A percentile compares a stretch with the other conserved stretches of the same genome.
Evolutionary conservation across 2,888 invertebrate genomes (phyloP).

Genomic region (Apodemia zela): DNA sequence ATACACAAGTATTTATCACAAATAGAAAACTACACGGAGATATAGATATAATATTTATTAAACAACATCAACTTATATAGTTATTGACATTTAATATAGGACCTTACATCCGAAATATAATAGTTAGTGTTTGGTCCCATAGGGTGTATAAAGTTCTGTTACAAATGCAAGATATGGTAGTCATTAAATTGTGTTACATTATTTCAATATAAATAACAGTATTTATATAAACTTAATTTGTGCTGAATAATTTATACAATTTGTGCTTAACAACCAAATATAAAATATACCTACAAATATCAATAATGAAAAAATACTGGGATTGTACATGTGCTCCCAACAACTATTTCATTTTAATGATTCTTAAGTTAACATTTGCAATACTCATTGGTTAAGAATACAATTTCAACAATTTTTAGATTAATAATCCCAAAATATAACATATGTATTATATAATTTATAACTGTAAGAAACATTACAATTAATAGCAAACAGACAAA

Average conservation of each 20-base stretch:
- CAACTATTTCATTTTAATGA: slow-evolving; percentile 13
- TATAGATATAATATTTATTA: slow-evolving; percentile 16
- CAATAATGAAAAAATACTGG: slow-evolving; percentile 15
- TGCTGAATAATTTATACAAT: slow-evolving; percentile 27
- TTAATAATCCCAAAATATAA: background rate
- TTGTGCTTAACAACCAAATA: slow-evolving; percentile 36
- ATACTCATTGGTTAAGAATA: background rate
- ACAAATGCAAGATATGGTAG: slow-evolving; percentile 19
- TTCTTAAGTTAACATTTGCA: slow-evolving; percentile 19
- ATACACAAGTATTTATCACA: background rate
- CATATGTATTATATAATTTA: background rate
- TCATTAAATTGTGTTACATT: background rate
- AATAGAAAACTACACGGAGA: background rate
- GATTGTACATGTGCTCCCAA: background rate
- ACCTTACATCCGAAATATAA: slow-evolving; percentile 17
- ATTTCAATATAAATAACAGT: slow-evolving; percentile 14
- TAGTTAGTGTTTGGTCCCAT: slow-evolving; percentile 37
- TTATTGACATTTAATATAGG: slow-evolving; percentile 13
- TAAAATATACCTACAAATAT: slow-evolving; percentile 24
- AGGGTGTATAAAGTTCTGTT: slow-evolving; percentile 19
- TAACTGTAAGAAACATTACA: slow-evolving; percentile 1
- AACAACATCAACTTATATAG: slow-evolving; percentile 21
- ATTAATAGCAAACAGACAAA: slow-evolving; percentile 5
- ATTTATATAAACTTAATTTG: slow-evolving; percentile 11
- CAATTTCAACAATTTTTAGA: slow-evolving; percentile 8